These are phyloP conservation scores for Argynnis bischoffii DNA, from an alignment of 2,888 invertebrate species.

Conservation along the genomic window DNA sequence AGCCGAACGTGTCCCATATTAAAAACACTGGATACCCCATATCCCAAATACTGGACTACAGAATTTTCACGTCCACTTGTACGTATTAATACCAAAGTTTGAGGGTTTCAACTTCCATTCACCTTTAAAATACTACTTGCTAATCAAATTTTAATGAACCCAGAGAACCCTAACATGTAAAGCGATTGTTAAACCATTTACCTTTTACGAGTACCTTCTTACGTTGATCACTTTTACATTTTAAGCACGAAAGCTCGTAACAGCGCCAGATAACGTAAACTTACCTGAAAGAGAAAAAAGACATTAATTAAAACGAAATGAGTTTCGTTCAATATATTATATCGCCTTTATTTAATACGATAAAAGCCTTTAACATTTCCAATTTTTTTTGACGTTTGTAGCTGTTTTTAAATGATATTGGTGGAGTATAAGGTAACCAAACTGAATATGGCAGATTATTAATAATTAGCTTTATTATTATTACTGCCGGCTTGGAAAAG, in stretches of 20 bases:
- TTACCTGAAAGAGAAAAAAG: slow-evolving; percentile 58
- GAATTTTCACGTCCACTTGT: no score
- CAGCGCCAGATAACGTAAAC: slow-evolving; percentile 43
- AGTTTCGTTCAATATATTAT: slow-evolving; percentile 42
- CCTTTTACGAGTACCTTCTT: slow-evolving; percentile 12
- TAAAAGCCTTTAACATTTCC: slow-evolving; percentile 47
- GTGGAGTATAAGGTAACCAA: no score
- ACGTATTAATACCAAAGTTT: no score
- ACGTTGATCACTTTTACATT: slow-evolving; percentile 20
- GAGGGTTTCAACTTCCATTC: no score
- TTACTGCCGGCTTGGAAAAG: no score
- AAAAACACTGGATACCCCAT: no score
- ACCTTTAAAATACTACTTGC: no score
- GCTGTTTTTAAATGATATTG: slow-evolving; percentile 15
- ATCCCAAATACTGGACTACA: no score
- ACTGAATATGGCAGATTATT: no score
- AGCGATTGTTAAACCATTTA: slow-evolving; percentile 15
- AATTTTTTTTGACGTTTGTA: slow-evolving; percentile 50
- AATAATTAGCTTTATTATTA: no score
- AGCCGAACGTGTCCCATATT: no score
- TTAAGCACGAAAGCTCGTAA: slow-evolving; percentile 14
- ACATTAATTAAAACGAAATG: slow-evolving; percentile 51
- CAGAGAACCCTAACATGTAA: slow-evolving; percentile 1
- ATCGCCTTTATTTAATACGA: slow-evolving; percentile 48
- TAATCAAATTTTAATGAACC: no score